Percentiles rank a stretch among this genome's conserved stretches.
These are phyloP conservation scores for Nematolebias whitei DNA, from an alignment of 2,113 vertebrate species.

Conservation along the genomic window DNA sequence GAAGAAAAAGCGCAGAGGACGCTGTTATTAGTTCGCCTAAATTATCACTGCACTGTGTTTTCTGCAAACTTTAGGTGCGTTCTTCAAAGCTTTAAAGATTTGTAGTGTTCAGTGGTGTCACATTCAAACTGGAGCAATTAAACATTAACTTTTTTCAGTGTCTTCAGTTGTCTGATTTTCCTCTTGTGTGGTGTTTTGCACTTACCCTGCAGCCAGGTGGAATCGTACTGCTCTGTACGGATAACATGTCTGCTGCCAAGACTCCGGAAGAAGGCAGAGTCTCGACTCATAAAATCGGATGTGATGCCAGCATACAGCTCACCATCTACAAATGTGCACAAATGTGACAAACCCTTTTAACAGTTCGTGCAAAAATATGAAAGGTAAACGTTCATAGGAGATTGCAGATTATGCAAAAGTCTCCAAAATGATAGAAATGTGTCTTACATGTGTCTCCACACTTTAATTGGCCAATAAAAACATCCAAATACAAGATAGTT, in stretches of 20 bases:
- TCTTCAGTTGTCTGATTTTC: not conserved
- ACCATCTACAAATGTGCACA: slow-evolving; percentile 67
- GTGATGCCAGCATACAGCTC: slow-evolving; percentile 84
- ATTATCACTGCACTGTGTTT: not conserved
- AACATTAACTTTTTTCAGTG: not conserved
- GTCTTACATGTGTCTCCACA: not conserved
- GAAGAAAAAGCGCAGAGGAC: not conserved
- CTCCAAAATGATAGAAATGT: not conserved
- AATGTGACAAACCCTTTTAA: not conserved
- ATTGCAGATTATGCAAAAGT: not conserved
- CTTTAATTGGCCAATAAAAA: not conserved
- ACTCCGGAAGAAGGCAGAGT: slow-evolving; percentile 83
- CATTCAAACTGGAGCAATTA: not conserved
- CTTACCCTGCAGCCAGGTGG: slow-evolving; percentile 83
- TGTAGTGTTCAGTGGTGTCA: not conserved
- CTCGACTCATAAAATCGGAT: slow-evolving; percentile 84
- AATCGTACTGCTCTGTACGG: slow-evolving; percentile 84
- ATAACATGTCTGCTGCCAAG: slow-evolving; percentile 80
- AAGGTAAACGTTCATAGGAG: not conserved
- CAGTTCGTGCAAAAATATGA: not conserved
- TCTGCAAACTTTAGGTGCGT: too few species aligned
- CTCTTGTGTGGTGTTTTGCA: not conserved
- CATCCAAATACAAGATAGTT: not conserved
- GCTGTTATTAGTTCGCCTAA: not conserved
- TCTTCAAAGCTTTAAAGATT: not conserved